Evolutionary conservation across 2,888 invertebrate species (phyloP).

Genomic region (Phorcus lineatus): DNA sequence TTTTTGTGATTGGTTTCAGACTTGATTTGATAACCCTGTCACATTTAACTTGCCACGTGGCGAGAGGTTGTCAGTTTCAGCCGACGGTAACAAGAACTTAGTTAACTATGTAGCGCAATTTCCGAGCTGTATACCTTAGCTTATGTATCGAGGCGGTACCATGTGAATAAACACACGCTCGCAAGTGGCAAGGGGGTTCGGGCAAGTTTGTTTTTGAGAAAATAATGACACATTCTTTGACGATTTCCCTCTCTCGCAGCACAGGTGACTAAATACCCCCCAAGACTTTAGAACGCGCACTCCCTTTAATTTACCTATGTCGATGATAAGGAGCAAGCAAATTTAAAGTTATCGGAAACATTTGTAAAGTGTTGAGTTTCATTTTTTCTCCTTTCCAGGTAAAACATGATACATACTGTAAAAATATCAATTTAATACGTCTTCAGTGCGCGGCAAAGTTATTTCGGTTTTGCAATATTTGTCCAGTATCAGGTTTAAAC

Average conservation of each 20-base stretch:
- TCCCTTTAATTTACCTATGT: not conserved
- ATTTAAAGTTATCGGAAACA: conserved; percentile 12
- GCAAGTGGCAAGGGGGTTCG: conserved; percentile 5
- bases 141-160: conserved; percentile 1
- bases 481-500: not conserved
- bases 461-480: conserved; percentile 4
- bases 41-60: not conserved
- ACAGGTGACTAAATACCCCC: conserved; percentile 1
- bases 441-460: not conserved
- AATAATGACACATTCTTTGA: conserved; percentile 10
- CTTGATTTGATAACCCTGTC: conserved; percentile 10
- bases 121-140: conserved; percentile 8
- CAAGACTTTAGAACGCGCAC: not conserved
- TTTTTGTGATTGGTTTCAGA: not conserved
- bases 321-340: not conserved
- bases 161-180: conserved; percentile 3
- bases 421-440: conserved; percentile 1
- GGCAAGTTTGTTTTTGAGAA: conserved; percentile 6
- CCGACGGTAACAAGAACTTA: not conserved
- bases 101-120: conserved; percentile 2
- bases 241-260: not conserved
- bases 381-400: conserved; percentile 1
- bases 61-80: not conserved
- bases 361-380: not conserved
- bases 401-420: conserved; percentile 5